These are phyloP conservation scores for Drosophila mimica DNA, from an alignment of 2,888 invertebrate species.

Conservation along the genomic window DNA sequence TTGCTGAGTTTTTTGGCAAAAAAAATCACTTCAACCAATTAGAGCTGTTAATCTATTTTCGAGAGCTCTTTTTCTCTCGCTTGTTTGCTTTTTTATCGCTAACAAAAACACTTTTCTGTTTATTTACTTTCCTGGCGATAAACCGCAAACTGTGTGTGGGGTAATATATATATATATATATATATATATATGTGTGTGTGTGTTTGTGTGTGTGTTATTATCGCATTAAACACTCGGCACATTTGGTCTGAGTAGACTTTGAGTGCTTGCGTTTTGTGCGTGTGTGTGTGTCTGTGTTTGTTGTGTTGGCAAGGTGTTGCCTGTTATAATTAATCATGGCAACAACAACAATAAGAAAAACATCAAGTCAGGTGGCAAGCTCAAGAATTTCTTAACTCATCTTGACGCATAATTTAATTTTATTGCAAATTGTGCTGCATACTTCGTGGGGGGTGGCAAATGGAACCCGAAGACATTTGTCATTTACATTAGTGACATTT, in stretches of 20 bases:
- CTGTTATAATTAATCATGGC: constrained; percentile 67
- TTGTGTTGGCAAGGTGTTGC: constrained; percentile 38
- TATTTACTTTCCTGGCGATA: constrained; percentile 61
- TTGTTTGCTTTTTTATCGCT: constrained; percentile 21
- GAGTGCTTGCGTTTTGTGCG: not conserved
- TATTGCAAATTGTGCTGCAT: constrained; percentile 65
- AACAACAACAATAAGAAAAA: constrained; percentile 5
- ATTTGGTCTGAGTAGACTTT: constrained; percentile 21
- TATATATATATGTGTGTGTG: constrained; percentile 1
- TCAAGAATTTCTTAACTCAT: constrained; percentile 48
- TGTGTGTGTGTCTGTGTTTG: not conserved
- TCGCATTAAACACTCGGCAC: constrained; percentile 22
- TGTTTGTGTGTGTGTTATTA: constrained; percentile 16
- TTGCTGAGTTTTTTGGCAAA: constrained; percentile 20
- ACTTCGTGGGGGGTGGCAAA: constrained; percentile 27
- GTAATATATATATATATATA: no score
- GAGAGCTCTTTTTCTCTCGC: constrained; percentile 14
- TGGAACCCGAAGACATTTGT: not conserved
- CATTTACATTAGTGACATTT: constrained; percentile 43
- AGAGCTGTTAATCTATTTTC: constrained; percentile 66
- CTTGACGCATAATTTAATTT: constrained; percentile 74
- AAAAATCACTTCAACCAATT: constrained; percentile 74
- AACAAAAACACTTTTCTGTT: constrained; percentile 47
- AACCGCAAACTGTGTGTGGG: constrained; percentile 25
- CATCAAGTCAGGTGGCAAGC: constrained; percentile 34